A percentile compares a stretch with the other conserved stretches of the same genome.
These are phyloP conservation scores for Scophthalmus maximus DNA, from an alignment of 2,113 vertebrate genomes.

Conservation along the genomic window DNA sequence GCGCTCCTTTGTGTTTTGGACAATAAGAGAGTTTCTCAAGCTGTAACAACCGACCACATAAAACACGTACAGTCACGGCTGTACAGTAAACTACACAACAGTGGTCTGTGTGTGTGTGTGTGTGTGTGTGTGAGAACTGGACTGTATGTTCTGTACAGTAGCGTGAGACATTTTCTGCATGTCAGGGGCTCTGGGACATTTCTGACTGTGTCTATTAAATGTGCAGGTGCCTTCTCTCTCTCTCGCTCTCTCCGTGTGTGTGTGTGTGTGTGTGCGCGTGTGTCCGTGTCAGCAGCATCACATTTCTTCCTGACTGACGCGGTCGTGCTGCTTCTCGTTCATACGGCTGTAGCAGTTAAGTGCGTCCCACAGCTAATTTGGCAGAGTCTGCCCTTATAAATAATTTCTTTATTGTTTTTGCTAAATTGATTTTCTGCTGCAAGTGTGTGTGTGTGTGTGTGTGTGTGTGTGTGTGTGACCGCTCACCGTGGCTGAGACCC, in stretches of 20 bases:
- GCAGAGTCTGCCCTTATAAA: conserved; percentile 76
- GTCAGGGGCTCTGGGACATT: conserved; percentile 15
- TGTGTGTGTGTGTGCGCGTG: conserved; percentile 22
- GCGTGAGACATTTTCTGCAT: conserved; percentile 32
- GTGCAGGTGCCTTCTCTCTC: conserved; percentile 41
- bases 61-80: conserved; percentile 50
- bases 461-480: conserved; percentile 19
- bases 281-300: conserved; percentile 38
- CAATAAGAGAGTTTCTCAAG: conserved; percentile 51
- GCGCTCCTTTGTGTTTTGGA: conserved; percentile 51
- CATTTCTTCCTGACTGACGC: conserved; percentile 66
- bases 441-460: conserved; percentile 24
- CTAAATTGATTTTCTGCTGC: conserved; percentile 76
- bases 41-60: conserved; percentile 50
- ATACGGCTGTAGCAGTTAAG: conserved; percentile 66
- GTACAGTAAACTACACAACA: conserved; percentile 7
- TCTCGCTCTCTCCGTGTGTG: conserved; percentile 28
- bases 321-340: conserved; percentile 42
- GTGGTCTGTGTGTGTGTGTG: conserved; percentile 17
- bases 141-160: conserved; percentile 22
- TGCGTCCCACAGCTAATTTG: conserved; percentile 78
- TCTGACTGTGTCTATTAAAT: conserved; percentile 38
- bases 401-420: conserved; percentile 82
- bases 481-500: conserved; percentile 55
- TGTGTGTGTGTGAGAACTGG: conserved; percentile 21